A percentile compares a stretch with the other conserved stretches of the same genome.
These are phyloP conservation scores for Mycteria americana DNA, from an alignment of 2,797 vertebrate genomes.

Conservation along the genomic window DNA sequence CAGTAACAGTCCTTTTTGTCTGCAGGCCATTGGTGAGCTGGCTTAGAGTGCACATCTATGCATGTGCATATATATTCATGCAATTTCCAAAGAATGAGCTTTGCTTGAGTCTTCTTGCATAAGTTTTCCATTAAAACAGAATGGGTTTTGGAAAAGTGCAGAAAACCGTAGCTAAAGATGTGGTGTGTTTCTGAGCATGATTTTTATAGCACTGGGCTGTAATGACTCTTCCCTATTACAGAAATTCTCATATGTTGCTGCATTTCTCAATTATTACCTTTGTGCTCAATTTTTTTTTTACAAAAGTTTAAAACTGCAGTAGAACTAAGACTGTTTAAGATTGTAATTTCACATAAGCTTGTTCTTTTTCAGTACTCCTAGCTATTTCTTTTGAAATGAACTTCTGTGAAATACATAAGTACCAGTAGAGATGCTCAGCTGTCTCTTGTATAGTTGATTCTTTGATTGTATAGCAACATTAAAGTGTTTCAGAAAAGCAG, in stretches of 20 bases:
- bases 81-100: background rate
- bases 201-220: background rate
- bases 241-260: background rate
- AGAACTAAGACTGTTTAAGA: background rate
- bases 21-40: background rate
- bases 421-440: background rate
- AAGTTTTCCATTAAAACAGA: background rate
- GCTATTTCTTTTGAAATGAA: background rate
- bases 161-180: background rate
- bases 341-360: background rate
- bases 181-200: background rate
- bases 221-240: background rate
- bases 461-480: background rate
- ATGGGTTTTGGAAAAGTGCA: background rate
- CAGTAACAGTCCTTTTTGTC: background rate
- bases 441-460: background rate
- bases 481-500: background rate
- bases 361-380: background rate
- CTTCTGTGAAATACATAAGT: background rate
- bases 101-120: background rate
- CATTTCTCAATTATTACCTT: background rate
- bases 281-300: background rate
- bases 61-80: background rate
- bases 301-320: background rate
- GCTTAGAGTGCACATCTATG: background rate